Evolutionary conservation across 1,140 invertebrate genomes (phyloP), one percentile per base, ranked within the genome.

Genomic region (Zeugodacus cucurbitae): DNA sequence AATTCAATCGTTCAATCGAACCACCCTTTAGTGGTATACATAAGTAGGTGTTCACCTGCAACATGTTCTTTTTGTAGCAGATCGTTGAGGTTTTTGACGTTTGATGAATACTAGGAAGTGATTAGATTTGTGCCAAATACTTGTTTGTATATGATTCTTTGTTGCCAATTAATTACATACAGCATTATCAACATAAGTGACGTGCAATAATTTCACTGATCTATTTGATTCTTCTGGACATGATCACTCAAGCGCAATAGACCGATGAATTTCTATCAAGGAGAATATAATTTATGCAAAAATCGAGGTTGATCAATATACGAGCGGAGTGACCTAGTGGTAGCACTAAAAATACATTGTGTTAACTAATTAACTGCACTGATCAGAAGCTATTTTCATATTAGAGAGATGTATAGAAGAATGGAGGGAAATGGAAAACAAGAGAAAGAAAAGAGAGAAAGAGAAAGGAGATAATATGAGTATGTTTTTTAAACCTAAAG

Each of bases 71-170:
- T 54, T 54, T 54, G 48, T 17, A 26, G 58, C 58, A 26, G 26
- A 62, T 26, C n/a, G 17, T 41, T n/a, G n/a, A n/a, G n/a, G n/a
- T n/a, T 74, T 74, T 74, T 74, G 67, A 74, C 34, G 34, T 74
- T 74, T 74, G 67, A 74, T 74, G 34, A 74, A 74, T 74, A 22
- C 67, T 37, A 74, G 67, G 67, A 74, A 74, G 34, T 74, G 32
- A 74, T 74, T 74, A 37, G 34, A 37, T 62, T 62, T 62, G 26
- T 8, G 10, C 22, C 22, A 62, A 62, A 62, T 62, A n/a, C 22
- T 62, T 0, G 58, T n/a, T 11, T 10, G 11, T 4, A 54, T 17
- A 17, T 4, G 62, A 8, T 74, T 41, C 20, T 74, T 74, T 37
- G 34, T 74, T 74, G 34, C 20, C 41, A 74, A 74, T 74, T 37